Evolutionary conservation across 1,140 invertebrate species (phyloP), one percentile per base, ranked within the genome.

Genomic region (Drosophila tani): DNA sequence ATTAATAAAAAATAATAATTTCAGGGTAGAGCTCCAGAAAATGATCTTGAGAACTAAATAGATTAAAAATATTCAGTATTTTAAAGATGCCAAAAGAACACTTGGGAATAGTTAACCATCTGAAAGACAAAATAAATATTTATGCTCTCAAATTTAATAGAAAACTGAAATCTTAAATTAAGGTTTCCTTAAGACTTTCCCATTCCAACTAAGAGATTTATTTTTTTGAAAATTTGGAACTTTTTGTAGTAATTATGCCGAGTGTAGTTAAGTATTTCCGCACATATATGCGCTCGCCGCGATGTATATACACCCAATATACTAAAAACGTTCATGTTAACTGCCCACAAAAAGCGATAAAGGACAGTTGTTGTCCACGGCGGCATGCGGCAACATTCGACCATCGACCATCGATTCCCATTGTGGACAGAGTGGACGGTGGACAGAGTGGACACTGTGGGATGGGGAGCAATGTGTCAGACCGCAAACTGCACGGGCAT

Each of bases 281-380:
- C 41, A 59, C 73, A 38, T 59, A 73, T 66, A 47, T 45, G 63
- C 32, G 29, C 43, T 57, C 35, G 24, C 49, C 51, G 45, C 41
- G 8, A 46, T 45, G 38, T 63, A 80, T 67, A 59, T 63, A 65
- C 35, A 38, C 35, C 21, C 24, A 62, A 47, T 81, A 67, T 76
- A 76, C 58, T 74, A 69, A 53, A 62, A 74, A 69, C 75, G 71
- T 77, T 70, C 71, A 83, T 86, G 83, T 87, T 87, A 88, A 90
- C 85, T 82, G 85, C 74, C 85, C 85, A 79, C 85, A 88, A 88
- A 88, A 88, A 85, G 79, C 85, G 75, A 88, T 88, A 88, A 88
- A 88, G 70, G 79, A 85, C 85, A 88, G 81, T 85, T 90, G 84
- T 67, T 73, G 65, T 64, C 51, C 56, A 67, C 60, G 55, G 66